These are phyloP conservation scores for Nannobrachium achirus DNA, from an alignment of 2,113 vertebrate species.

Conservation along the genomic window DNA sequence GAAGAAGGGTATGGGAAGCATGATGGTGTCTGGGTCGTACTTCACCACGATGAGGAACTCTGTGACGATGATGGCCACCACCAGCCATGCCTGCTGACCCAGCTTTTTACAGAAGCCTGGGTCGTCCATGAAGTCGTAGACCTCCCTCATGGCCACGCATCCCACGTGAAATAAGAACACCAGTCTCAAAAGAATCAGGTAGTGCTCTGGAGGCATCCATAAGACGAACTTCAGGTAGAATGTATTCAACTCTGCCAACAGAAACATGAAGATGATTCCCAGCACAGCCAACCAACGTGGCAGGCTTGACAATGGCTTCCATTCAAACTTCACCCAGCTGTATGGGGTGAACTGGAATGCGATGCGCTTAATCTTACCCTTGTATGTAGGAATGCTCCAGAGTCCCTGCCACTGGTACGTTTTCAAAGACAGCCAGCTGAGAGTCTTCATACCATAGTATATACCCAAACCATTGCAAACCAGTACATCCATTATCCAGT, in stretches of 20 bases:
- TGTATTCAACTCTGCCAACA: conserved; percentile 95
- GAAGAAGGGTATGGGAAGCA: conserved; percentile 94
- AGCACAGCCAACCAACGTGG: conserved; percentile 95
- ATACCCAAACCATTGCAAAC: conserved; percentile 96
- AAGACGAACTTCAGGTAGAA: conserved; percentile 99
- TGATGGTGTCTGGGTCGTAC: conserved; percentile 94
- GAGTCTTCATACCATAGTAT: conserved; percentile 97
- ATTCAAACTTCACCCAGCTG: conserved; percentile 99
- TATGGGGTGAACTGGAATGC: conserved; percentile 99
- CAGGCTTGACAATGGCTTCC: conserved; percentile 95
- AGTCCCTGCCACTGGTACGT: conserved; percentile 99
- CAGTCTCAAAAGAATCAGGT: conserved; percentile 92
- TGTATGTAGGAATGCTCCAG: conserved; percentile 98
- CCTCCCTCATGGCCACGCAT: conserved; percentile 97
- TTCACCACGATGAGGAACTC: conserved; percentile 98
- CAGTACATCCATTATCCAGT: conserved; percentile 99
- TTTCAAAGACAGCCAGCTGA: conserved; percentile 97
- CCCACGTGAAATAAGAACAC: conserved; percentile 98
- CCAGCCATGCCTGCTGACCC: conserved; percentile 98
- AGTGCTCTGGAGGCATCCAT: conserved; percentile 99
- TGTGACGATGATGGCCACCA: conserved; percentile 92
- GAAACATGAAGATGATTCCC: conserved; percentile 97
- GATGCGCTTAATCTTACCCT: conserved; percentile 98
- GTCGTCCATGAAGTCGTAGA: conserved; percentile 99
- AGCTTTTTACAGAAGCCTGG: conserved; percentile 95